Evolutionary conservation across 1,140 invertebrate genomes (phyloP).

Genomic region (Latrodectus geometricus): DNA sequence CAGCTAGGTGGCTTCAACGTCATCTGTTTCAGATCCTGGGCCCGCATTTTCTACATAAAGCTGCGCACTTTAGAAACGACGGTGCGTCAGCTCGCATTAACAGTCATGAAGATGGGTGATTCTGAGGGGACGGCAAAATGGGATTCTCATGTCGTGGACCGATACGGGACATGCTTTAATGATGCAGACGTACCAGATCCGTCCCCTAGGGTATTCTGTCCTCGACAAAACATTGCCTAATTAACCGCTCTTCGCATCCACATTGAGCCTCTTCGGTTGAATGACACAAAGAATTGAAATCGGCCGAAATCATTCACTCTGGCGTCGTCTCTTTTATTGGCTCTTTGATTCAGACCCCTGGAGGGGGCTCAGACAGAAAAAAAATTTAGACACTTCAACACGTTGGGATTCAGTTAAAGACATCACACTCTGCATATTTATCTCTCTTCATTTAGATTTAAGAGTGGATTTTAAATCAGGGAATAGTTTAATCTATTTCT

Average conservation of each 20-base stretch:
- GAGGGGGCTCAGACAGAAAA: conserved; percentile 8
- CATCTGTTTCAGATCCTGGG: background rate
- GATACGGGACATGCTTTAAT: conserved; percentile 44
- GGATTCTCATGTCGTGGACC: conserved; percentile 51
- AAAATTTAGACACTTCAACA: background rate
- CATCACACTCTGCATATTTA: too few species aligned
- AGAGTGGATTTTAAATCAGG: too few species aligned
- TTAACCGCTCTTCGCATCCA: conserved; percentile 36
- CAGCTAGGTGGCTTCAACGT: too few species aligned
- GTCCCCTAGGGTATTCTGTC: conserved; percentile 6
- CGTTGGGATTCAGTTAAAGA: too few species aligned
- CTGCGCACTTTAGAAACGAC: conserved; percentile 38
- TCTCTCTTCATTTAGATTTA: too few species aligned
- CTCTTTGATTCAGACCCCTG: conserved; percentile 31
- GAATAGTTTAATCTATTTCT: too few species aligned
- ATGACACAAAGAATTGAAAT: conserved; percentile 61
- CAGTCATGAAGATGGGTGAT: conserved; percentile 61
- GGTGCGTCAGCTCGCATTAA: conserved; percentile 53
- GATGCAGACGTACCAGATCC: conserved; percentile 41
- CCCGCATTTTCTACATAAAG: conserved; percentile 6
- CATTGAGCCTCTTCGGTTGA: conserved; percentile 36
- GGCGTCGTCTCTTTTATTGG: conserved; percentile 34
- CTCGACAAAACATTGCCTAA: conserved; percentile 49
- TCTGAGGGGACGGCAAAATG: conserved; percentile 58
- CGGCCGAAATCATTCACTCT: conserved; percentile 48